These are phyloP conservation scores for Limnothrissa miodon DNA, from an alignment of 2,113 vertebrate genomes.

Conservation along the genomic window DNA sequence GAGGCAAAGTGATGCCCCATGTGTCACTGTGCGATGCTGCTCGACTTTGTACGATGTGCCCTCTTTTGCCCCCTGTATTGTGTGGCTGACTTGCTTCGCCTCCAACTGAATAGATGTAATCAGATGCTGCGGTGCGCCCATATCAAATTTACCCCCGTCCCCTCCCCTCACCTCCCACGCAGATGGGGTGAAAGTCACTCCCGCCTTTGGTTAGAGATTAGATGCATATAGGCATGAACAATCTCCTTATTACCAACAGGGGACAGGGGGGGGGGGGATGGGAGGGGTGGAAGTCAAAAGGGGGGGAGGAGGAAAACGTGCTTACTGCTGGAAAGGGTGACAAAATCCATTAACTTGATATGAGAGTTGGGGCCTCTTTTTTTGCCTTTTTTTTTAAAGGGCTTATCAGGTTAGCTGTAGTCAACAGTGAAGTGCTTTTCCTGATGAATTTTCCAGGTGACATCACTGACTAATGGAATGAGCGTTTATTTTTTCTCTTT, in stretches of 20 bases:
- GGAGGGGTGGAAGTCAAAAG: not conserved
- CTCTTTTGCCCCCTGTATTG: not conserved
- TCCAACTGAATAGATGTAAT: conserved; percentile 28
- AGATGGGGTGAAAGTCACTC: not conserved
- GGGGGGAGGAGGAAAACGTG: not conserved
- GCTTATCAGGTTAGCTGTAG: conserved; percentile 26
- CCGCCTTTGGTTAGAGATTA: conserved; percentile 24
- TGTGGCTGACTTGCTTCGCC: not conserved
- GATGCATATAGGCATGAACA: conserved; percentile 42
- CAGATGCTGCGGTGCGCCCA: not conserved
- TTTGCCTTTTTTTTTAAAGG: not conserved
- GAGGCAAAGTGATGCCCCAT: not conserved
- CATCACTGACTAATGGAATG: conserved; percentile 13
- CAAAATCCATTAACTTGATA: conserved; percentile 41
- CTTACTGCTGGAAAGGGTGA: conserved; percentile 40
- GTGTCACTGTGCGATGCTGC: not conserved
- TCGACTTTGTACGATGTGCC: not conserved
- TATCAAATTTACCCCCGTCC: conserved; percentile 2
- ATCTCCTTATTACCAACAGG: conserved; percentile 38
- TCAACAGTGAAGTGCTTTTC: conserved; percentile 32
- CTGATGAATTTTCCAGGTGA: conserved; percentile 30
- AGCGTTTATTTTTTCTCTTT: conserved; percentile 24
- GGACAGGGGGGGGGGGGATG: not conserved
- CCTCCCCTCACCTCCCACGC: not conserved
- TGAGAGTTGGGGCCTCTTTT: conserved; percentile 37